Percentiles rank a stretch among this genome's conserved stretches.
Evolutionary conservation across 2,797 vertebrate genomes (phyloP).

Genomic region (Garrulus glandarius): DNA sequence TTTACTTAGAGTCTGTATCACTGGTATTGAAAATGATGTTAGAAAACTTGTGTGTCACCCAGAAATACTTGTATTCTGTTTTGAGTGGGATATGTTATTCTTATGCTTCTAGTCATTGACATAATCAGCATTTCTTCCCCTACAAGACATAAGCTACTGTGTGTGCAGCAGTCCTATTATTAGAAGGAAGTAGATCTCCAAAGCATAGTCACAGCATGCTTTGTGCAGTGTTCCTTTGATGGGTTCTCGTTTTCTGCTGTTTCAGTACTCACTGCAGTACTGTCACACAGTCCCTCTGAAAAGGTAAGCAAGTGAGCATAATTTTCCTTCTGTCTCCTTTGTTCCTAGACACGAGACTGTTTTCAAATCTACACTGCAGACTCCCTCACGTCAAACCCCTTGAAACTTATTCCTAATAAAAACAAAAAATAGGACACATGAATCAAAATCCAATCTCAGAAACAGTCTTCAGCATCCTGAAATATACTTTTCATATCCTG

Average conservation of each 20-base stretch:
- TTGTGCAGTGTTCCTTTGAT: constrained; percentile 4
- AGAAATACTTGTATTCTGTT: background rate
- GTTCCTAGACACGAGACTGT: background rate
- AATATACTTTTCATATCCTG: background rate
- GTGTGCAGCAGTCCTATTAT: background rate
- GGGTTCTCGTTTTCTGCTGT: background rate
- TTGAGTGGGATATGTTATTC: background rate
- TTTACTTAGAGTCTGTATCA: background rate
- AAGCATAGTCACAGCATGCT: background rate
- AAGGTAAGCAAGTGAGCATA: background rate
- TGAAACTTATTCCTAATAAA: constrained; percentile 14
- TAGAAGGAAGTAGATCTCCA: background rate
- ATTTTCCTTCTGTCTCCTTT: constrained; percentile 1
- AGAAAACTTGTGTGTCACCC: background rate
- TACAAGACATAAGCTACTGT: background rate
- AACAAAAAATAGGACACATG: constrained; percentile 2
- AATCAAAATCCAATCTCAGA: background rate
- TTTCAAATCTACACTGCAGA: background rate
- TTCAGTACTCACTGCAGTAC: background rate
- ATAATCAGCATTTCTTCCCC: background rate
- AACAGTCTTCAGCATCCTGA: background rate
- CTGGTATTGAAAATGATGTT: background rate
- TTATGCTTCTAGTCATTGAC: background rate
- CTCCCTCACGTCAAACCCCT: background rate
- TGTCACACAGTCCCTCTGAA: background rate